Base-by-base conservation (phyloP, 1,140 invertebrate species). In the Chionoecetes opilio region DNA sequence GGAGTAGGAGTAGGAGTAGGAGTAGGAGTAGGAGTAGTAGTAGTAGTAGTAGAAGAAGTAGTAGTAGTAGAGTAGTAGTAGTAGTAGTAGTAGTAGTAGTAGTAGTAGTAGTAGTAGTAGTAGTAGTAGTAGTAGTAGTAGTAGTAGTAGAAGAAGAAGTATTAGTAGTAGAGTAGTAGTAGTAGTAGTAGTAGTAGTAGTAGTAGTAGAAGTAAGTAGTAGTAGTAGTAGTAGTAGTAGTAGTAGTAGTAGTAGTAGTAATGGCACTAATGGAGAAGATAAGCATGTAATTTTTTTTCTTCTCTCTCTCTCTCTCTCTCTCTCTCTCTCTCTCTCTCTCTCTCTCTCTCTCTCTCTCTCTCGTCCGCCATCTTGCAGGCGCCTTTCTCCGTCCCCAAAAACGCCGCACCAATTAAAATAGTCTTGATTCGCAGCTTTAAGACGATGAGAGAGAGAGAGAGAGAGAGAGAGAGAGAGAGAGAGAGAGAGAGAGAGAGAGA, bases 401-500 rank as follows among this genome's bases (percentile, higher is more conserved):
- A 31, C 11, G 29, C 35, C 46, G 21, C 37, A 75, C 63, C 63
- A 75, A 75, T 75, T 75, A 75, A 75, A 75, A 75, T 75, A 17
- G 63, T 75, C 63, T 75, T 75, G 21, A 75, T 75, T 75, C 63
- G 63, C 63, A 75, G 63, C 63, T 75, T 75, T 75, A 75, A 75
- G 63, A 75, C 21, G n/a, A n/a, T n/a, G 37, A 37, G 35, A 88
- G 86, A 88, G 86, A 88, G 86, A 88, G 86, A 88, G 86, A 88
- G 86, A 88, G 34, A 88, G 35, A 37, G 34, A 88, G 86, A 88
- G 41, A 11, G 88, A 90, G 88, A 90, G 38, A 90, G 88, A 90
- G 88, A 90, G 38, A 90, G 88, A 53, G 88, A 90, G 88, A 53
- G 38, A 53, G 38, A 53, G 38, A 46, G 38, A 53, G 38, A 90